These are phyloP conservation scores for Sebastes paucispinis DNA, from an alignment of 2,797 vertebrate genomes.

Conservation along the genomic window DNA sequence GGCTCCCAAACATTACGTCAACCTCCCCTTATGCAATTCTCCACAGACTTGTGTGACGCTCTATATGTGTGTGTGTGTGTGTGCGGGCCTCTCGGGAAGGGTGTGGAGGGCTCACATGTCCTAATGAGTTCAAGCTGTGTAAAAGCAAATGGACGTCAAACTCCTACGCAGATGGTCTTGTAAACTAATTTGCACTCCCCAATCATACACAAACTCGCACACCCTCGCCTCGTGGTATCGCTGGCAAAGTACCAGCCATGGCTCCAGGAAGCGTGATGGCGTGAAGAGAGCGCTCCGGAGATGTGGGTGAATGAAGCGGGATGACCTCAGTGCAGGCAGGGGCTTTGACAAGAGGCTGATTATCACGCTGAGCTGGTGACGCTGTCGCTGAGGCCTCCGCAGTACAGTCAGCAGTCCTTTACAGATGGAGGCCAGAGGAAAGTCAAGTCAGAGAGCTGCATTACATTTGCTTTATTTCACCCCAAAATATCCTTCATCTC, in stretches of 20 bases:
- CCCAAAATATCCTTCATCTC: background rate
- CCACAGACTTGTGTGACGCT: conserved; percentile 46
- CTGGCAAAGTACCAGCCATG: conserved; percentile 32
- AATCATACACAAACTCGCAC: conserved; percentile 9
- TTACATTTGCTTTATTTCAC: background rate
- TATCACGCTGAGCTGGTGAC: conserved; percentile 69
- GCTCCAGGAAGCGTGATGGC: conserved; percentile 49
- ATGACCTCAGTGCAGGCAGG: conserved; percentile 65
- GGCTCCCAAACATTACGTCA: conserved; percentile 67
- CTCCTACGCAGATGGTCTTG: conserved; percentile 37
- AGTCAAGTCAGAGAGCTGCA: background rate
- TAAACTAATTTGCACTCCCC: conserved; percentile 31
- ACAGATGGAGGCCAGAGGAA: background rate
- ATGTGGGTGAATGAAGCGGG: conserved; percentile 52
- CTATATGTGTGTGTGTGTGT: conserved; percentile 16
- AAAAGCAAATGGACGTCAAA: conserved; percentile 49
- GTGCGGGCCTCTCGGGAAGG: conserved; percentile 53
- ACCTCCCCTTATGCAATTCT: conserved; percentile 61
- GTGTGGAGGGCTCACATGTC: conserved; percentile 56
- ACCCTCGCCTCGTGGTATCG: conserved; percentile 24
- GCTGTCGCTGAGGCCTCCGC: conserved; percentile 55
- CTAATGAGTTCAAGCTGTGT: conserved; percentile 76
- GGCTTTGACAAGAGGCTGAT: conserved; percentile 72
- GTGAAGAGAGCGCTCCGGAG: conserved; percentile 36
- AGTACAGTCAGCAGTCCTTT: conserved; percentile 26